Base-by-base conservation (phyloP, 2,888 invertebrate species). In the Rhopalosiphum nymphaeae region DNA sequence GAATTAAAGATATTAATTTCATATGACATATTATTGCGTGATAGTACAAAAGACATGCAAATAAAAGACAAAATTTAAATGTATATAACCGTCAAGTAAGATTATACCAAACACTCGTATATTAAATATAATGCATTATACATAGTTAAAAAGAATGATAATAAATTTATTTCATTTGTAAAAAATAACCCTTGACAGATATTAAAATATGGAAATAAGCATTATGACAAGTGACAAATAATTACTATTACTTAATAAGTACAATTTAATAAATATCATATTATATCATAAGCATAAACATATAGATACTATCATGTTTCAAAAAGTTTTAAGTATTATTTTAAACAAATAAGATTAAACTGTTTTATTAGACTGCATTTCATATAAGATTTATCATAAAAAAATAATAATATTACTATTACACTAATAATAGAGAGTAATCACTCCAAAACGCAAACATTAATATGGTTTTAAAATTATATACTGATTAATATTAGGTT, bases 1-100 rank as follows among this genome's bases (percentile, higher is more conserved):
- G 44, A 91, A 85, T 36, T 85, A 49, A 44, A n/a, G 36, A 57
- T 87, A 92, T 87, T 92, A 92, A 92, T 86, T 92, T 36, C 11
- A n/a, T 29, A 21, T 57, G 85, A 57, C 85, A 57, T 53, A 25
- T 67, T 61, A 61, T 91, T 9, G 9, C 25, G 46, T 57, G 44
- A 29, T 11, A 85, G 21, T 26, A 89, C 36, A 26, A 26, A 85
- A 44, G 7, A 57, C 26, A 46, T n/a, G 26, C 42, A 42, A 86
- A 85, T 36, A 56, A 85, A 91, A 42, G n/a, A 85, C 16, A 53
- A 78, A 36, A 84, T 53, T 91, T n/a, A 85, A 56, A 85, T 26
- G 46, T 53, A 53, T 53, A 53, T 53, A 53, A 53, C 53, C 4
- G 21, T 86, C 9, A 92, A 21, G 46, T 67, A 67, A 16, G 67